phyloP scores from a whole-genome alignment of 64 coral and sea anemone species.

The Trachythela sp. region DNA sequence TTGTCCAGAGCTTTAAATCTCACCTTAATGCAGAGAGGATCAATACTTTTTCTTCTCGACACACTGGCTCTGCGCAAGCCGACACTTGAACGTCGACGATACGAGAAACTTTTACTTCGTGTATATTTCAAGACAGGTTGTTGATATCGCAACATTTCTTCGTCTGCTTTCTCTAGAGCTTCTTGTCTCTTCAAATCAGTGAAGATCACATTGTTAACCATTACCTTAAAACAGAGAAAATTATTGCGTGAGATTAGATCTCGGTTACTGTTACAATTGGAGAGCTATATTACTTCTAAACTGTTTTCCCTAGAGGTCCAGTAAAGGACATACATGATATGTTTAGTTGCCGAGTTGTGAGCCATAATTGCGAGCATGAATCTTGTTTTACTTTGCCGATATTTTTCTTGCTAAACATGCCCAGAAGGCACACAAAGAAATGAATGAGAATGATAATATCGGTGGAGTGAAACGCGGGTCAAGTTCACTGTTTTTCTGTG shows the following conservation, averaged over 20 bases:
- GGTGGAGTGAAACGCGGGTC: no score
- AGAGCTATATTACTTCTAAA: not conserved
- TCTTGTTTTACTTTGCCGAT: no score
- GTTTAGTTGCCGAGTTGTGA: no score
- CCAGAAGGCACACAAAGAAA: no score
- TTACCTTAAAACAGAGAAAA: not conserved
- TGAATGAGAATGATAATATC: no score
- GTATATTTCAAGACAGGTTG: not conserved
- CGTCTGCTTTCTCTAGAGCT: not conserved
- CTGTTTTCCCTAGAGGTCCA: no score
- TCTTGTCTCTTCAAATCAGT: not conserved
- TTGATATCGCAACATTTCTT: not conserved
- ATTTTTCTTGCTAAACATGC: no score
- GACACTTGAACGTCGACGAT: not conserved
- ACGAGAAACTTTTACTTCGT: not conserved
- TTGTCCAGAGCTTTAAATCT: not conserved
- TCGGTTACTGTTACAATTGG: not conserved
- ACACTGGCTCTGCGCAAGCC: not conserved
- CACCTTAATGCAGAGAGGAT: not conserved
- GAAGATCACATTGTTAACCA: conserved; percentile 13
- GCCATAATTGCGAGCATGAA: no score
- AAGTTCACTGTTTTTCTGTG: no score
- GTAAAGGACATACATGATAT: no score
- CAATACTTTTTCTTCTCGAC: not conserved
- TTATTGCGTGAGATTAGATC: not conserved